Percentiles rank a stretch among this genome's conserved stretches.
Evolutionary conservation across 1,140 invertebrate species (phyloP).

Genomic region (Camponotus pennsylvanicus): DNA sequence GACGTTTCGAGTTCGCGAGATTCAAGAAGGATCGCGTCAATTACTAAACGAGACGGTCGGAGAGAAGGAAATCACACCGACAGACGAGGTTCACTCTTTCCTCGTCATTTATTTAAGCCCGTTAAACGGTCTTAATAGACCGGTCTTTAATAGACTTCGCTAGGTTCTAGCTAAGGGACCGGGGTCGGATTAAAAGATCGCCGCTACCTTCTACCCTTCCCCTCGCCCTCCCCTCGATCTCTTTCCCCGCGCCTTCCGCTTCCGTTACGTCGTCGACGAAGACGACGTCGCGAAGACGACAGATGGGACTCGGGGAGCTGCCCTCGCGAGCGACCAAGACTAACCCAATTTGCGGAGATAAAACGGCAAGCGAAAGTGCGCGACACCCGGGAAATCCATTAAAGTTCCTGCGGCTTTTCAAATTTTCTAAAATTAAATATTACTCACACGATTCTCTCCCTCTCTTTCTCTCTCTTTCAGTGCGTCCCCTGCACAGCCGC

Average conservation of each 20-base stretch:
- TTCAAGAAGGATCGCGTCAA: slow-evolving; percentile 30
- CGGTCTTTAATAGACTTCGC: slow-evolving; percentile 34
- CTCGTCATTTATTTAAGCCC: slow-evolving; percentile 46
- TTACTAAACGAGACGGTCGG: slow-evolving; percentile 22
- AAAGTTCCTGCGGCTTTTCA: slow-evolving; percentile 62
- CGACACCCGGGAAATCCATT: slow-evolving; percentile 74
- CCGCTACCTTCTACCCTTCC: background rate
- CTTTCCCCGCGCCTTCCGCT: background rate
- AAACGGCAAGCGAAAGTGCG: slow-evolving; percentile 59
- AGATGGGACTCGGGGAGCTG: slow-evolving; percentile 3
- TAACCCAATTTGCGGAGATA: slow-evolving; percentile 75
- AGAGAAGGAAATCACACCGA: background rate
- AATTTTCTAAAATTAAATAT: slow-evolving; percentile 40
- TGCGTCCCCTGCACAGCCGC: background rate
- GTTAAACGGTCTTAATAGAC: slow-evolving; percentile 37
- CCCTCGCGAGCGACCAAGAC: slow-evolving; percentile 20
- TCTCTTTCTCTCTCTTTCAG: too few species aligned
- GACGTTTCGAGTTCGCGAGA: background rate
- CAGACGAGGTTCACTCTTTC: slow-evolving; percentile 31
- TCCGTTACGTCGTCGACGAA: slow-evolving; percentile 43
- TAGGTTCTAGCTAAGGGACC: background rate
- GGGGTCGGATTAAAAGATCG: slow-evolving; percentile 15
- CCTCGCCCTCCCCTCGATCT: background rate
- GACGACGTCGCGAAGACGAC: slow-evolving; percentile 35
- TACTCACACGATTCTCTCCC: slow-evolving; percentile 13